A percentile compares a stretch with the other conserved stretches of the same genome.
Evolutionary conservation across 2,797 vertebrate genomes (phyloP).

Genomic region (Esox lucius): DNA sequence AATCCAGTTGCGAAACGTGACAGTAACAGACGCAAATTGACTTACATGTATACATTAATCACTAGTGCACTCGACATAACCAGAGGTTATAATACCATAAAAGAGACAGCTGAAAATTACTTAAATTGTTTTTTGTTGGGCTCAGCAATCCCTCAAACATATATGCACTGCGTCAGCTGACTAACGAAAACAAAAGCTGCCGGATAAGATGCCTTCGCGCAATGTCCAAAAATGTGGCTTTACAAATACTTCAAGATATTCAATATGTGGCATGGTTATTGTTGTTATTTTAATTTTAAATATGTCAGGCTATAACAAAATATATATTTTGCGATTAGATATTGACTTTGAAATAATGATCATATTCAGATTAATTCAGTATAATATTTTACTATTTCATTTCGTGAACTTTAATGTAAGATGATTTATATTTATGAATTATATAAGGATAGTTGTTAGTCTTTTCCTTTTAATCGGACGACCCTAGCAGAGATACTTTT

Average conservation of each 20-base stretch:
- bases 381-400: background rate
- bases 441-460: too few species aligned
- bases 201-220: conserved; percentile 1
- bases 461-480: background rate
- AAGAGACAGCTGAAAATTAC: background rate
- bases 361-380: too few species aligned
- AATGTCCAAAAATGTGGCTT: background rate
- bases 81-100: background rate
- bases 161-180: conserved; percentile 51
- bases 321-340: background rate
- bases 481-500: background rate
- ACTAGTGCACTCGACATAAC: background rate
- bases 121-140: background rate
- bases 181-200: conserved; percentile 7
- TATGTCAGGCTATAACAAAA: background rate
- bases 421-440: background rate
- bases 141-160: too few species aligned
- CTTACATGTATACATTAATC: background rate
- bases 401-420: background rate
- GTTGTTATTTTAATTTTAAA: too few species aligned
- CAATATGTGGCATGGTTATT: too few species aligned
- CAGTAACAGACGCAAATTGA: background rate
- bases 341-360: too few species aligned
- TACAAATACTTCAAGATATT: background rate
- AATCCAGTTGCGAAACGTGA: background rate